These are phyloP conservation scores for Xestia sexstrigata DNA, from an alignment of 2,888 invertebrate species.

Conservation along the genomic window DNA sequence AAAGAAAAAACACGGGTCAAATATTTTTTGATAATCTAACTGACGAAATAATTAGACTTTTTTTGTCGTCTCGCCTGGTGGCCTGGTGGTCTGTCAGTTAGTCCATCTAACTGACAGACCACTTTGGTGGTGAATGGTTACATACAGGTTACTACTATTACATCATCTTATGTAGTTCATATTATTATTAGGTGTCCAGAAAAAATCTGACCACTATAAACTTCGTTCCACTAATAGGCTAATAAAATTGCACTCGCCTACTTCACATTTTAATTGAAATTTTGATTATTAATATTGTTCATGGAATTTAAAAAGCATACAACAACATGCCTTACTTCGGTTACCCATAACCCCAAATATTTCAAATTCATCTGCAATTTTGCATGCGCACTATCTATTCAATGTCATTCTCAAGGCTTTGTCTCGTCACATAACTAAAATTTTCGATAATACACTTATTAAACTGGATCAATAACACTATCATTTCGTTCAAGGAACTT, in stretches of 20 bases:
- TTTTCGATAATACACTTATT: not conserved
- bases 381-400: not conserved
- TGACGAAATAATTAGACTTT: no score
- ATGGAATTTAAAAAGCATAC: not conserved
- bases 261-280: not conserved
- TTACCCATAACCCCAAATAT: not conserved
- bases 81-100: no score
- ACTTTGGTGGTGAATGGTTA: not conserved
- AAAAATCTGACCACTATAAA: not conserved
- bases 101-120: no score
- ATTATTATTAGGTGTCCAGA: not conserved
- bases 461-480: conserved; percentile 16
- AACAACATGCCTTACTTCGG: not conserved
- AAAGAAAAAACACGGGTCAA: no score
- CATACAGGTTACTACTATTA: not conserved
- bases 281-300: not conserved
- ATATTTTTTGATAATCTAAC: no score
- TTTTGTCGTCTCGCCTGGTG: no score
- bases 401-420: not conserved
- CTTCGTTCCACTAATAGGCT: not conserved
- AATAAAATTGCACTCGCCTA: not conserved
- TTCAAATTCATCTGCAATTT: not conserved
- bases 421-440: no score
- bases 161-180: not conserved
- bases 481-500: not conserved